Conservation (phyloP, 1,140 invertebrate species). For the Drosophila jambulina region DNA sequence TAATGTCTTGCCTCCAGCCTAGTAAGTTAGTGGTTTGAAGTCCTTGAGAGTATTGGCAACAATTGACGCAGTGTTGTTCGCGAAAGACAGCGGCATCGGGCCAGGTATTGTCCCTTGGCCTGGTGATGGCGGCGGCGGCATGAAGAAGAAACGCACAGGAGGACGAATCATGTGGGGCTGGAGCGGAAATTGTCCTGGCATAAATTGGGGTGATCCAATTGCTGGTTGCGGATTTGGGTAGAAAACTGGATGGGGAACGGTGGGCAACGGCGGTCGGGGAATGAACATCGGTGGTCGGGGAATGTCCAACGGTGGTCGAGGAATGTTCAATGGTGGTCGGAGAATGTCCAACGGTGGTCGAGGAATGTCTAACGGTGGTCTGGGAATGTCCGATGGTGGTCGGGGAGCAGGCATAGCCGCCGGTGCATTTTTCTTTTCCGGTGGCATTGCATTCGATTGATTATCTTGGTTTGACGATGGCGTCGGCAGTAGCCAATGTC, state of each 20-base stretch:
- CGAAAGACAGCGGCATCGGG: not conserved
- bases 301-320: not conserved
- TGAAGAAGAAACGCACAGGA: too few relatives aligned
- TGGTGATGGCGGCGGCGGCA: not conserved
- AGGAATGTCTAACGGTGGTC: not conserved
- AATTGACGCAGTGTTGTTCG: not conserved
- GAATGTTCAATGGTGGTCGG: not conserved
- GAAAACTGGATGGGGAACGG: not conserved
- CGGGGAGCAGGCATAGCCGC: not conserved
- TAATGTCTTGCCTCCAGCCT: not conserved
- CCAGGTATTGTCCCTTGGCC: not conserved
- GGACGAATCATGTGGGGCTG: conserved; percentile 5
- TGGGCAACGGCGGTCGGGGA: not conserved
- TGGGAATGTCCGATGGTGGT: not conserved
- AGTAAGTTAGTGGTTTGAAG: not conserved
- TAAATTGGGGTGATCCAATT: not conserved
- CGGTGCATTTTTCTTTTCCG: not conserved
- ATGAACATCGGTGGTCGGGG: not conserved
- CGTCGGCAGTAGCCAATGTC: not conserved
- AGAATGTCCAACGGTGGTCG: not conserved
- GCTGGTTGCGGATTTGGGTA: not conserved
- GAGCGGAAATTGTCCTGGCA: not conserved
- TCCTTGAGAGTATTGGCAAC: not conserved
- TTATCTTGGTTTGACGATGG: not conserved
- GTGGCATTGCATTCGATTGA: not conserved